Evolutionary conservation across 2,888 invertebrate genomes (phyloP).

Genomic region (Lepidocyrtinus sp.): DNA sequence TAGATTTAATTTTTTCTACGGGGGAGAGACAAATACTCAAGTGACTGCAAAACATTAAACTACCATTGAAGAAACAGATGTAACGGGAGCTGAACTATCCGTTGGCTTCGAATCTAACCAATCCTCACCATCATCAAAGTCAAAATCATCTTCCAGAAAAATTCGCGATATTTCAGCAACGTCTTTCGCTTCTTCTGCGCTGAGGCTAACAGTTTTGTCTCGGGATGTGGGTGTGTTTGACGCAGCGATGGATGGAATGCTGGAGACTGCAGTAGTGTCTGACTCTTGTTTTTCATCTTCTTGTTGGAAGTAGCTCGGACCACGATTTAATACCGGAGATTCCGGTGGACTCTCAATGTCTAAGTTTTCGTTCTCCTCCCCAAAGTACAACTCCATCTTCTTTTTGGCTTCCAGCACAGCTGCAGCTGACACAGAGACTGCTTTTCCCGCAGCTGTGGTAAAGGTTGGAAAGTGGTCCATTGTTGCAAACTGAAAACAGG

Average conservation of each 20-base stretch:
- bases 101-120: neutral
- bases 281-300: neutral
- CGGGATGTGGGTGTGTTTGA: too few relatives aligned
- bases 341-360: neutral
- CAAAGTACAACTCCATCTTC: neutral
- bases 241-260: neutral
- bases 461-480: too few relatives aligned
- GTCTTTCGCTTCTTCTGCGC: constrained; percentile 8
- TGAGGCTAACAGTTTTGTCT: too few relatives aligned
- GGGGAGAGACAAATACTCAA: too few relatives aligned
- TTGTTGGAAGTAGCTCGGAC: neutral
- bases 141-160: constrained; percentile 1
- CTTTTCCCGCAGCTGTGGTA: constrained; percentile 18
- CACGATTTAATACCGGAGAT: constrained; percentile 10
- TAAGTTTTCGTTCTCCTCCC: neutral
- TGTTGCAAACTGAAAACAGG: too few relatives aligned
- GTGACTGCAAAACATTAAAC: too few relatives aligned
- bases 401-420: constrained; percentile 2
- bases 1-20: neutral
- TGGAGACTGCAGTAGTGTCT: neutral
- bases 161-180: constrained; percentile 7
- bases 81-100: too few relatives aligned
- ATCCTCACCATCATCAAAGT: neutral
- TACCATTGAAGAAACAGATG: too few relatives aligned
- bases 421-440: neutral